Evolutionary conservation across 2,113 vertebrate genomes (phyloP), one percentile per base, ranked within the genome.

Genomic region (Ramphastos sulfuratus): DNA sequence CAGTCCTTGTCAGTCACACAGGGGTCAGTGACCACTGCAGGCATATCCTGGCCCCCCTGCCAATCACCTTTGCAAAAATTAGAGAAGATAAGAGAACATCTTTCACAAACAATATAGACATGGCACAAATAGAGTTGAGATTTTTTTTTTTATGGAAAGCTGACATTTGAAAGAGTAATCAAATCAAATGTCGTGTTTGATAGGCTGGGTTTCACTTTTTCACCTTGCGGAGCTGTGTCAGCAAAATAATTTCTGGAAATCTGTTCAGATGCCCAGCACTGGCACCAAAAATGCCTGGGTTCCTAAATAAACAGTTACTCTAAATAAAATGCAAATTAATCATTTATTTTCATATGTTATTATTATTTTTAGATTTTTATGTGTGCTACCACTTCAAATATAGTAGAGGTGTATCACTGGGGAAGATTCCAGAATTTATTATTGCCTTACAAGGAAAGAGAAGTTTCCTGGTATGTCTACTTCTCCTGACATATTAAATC

Each of bases 91-190:
- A 92, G 8, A 85, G n/a, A 6, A 73, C 56, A 27, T 6, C 11
- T 90, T 91, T 94, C 63, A 80, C 30, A 85, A 82, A 66, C 23
- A 48, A 58, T 70, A 35, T 63, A 61, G 79, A 50, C 17, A 60
- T 3, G n/a, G 33, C 23, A 50, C 30, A 91, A 82, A 82, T 4
- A 65, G 58, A 85, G 91, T 69, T 0, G 82, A 35, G 14, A 39
- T 10, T 82, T 54, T 33, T 4, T 4, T 3, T 61, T 89, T 82
- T 73, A 79, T 65, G 12, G 67, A 80, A 82, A 27, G 55, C 70
- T 63, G 64, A 24, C 28, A 78, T 95, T 95, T 92, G 25, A 76
- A 89, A 86, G 27, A 77, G 5, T 83, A 66, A 81, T 88, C 67
- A 31, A 12, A 24, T 55, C 20, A 92, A 93, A 88, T 77, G 60